Evolutionary conservation across 2,113 vertebrate genomes (phyloP), one percentile per base, ranked within the genome.

Genomic region (Onychostruthus taczanowskii): DNA sequence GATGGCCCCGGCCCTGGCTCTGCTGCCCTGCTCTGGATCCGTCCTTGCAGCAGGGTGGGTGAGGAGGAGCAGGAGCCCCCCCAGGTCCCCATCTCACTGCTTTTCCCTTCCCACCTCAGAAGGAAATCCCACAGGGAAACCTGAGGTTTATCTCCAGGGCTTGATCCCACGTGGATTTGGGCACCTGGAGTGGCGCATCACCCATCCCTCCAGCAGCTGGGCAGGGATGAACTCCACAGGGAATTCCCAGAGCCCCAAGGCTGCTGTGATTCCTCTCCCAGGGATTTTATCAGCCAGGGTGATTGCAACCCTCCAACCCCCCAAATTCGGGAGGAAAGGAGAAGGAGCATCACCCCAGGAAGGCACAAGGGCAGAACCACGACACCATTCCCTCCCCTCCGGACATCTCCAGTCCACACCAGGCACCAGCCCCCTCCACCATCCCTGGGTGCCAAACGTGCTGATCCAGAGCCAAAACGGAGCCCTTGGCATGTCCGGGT

Each of bases 311-410:
- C 55, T 43, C 13, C 47, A 59, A 16, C 30, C 12, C 14, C 7
- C 31, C 12, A 58, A 35, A 2, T 6, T 19, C 67, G 43, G 49
- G 23, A 12, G 14, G n/a, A 23, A 74, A 14, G 41, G 37, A 67
- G 56, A 41, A 3, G 56, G 10, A 44, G 8, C 61, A 44, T 39
- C 74, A 10, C 49, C 11, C 28, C 50, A 6, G 19, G 21, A 58
- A 30, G 41, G n/a, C 58, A 13, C 85, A 6, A 5, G 12, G n/a
- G 43, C 16, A n/a, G 59, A 26, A 21, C 18, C 4, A 1, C 15
- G 50, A 1, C 0, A 0, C 16, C 44, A 14, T 7, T 21, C 33
- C 20, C 10, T 28, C 33, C 5, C 0, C 24, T 46, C 33, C 0
- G 1, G 33, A 17, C 64, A 14, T 1, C 81, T 9, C 56, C 1